A percentile compares a stretch with the other conserved stretches of the same genome.
Conservation (phyloP, 2,888 invertebrate genomes). For the Agonum fuliginosum region DNA sequence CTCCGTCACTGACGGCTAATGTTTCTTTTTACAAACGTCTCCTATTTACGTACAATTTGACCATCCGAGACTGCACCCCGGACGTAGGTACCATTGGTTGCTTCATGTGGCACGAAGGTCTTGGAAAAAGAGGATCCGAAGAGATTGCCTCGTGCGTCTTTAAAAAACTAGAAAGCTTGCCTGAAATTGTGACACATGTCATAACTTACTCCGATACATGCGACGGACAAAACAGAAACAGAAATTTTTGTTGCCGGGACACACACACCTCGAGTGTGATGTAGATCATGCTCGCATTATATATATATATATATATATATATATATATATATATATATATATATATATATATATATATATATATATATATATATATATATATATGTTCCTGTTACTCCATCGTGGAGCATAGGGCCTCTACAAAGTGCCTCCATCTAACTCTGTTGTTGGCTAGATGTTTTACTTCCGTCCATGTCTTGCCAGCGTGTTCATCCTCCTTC, state of each 20-base stretch:
- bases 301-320: too few species aligned
- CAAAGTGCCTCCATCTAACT: too few species aligned
- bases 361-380: too few species aligned
- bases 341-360: too few species aligned
- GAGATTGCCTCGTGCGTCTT: slow-evolving; percentile 60
- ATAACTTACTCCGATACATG: slow-evolving; percentile 63
- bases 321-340: too few species aligned
- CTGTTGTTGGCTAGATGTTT: too few species aligned
- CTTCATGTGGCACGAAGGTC: slow-evolving; percentile 61
- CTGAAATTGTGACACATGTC: slow-evolving; percentile 57
- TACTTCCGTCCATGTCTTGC: too few species aligned
- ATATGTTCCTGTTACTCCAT: too few species aligned
- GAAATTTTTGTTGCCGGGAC: slow-evolving; percentile 62
- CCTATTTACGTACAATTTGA: slow-evolving; percentile 58
- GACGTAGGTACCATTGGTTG: slow-evolving; percentile 54
- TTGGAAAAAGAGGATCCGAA: slow-evolving; percentile 56
- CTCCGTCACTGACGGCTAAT: slow-evolving; percentile 59
- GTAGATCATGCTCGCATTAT: slow-evolving; percentile 61
- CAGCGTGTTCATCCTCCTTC: too few species aligned
- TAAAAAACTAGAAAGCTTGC: slow-evolving; percentile 60
- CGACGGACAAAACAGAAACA: slow-evolving; percentile 64
- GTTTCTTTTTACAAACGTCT: slow-evolving; percentile 59
- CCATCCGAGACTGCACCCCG: slow-evolving; percentile 55
- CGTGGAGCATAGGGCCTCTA: too few species aligned
- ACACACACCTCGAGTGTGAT: slow-evolving; percentile 63